A percentile compares a stretch with the other conserved stretches of the same genome.
These are phyloP conservation scores for Linyphia triangularis DNA, from an alignment of 2,888 invertebrate species.

Conservation along the genomic window DNA sequence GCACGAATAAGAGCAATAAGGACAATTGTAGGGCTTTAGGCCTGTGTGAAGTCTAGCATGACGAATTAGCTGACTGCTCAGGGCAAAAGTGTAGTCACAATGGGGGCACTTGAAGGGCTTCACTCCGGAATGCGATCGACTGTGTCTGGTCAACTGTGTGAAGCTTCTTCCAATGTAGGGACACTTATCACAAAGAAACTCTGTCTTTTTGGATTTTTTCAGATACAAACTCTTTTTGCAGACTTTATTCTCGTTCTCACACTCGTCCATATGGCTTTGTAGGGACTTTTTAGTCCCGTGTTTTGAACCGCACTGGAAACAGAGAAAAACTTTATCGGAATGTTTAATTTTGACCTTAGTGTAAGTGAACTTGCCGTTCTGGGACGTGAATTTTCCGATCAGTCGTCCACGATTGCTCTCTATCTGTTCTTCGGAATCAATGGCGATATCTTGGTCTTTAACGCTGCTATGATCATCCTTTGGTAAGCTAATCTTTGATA, in stretches of 20 bases:
- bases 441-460: background rate
- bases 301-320: constrained; percentile 59
- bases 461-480: background rate
- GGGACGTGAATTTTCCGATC: constrained; percentile 4
- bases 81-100: constrained; percentile 79
- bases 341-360: constrained; percentile 1
- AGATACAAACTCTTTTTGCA: background rate
- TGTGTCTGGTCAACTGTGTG: constrained; percentile 79
- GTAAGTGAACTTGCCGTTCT: constrained; percentile 18
- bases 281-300: constrained; percentile 77
- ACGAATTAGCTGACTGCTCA: constrained; percentile 79
- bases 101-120: constrained; percentile 79
- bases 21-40: constrained; percentile 80
- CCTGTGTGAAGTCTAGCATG: constrained; percentile 80
- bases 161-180: constrained; percentile 78
- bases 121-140: constrained; percentile 79
- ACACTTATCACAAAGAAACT: constrained; percentile 76
- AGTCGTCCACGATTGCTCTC: background rate
- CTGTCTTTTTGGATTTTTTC: background rate
- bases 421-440: background rate
- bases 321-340: background rate
- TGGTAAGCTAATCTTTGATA: background rate
- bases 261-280: constrained; percentile 76
- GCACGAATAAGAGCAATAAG: constrained; percentile 85
- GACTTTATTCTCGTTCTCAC: background rate